Evolutionary conservation across 2,113 vertebrate genomes (phyloP).

Genomic region (Cyanoramphus novaezelandiae): DNA sequence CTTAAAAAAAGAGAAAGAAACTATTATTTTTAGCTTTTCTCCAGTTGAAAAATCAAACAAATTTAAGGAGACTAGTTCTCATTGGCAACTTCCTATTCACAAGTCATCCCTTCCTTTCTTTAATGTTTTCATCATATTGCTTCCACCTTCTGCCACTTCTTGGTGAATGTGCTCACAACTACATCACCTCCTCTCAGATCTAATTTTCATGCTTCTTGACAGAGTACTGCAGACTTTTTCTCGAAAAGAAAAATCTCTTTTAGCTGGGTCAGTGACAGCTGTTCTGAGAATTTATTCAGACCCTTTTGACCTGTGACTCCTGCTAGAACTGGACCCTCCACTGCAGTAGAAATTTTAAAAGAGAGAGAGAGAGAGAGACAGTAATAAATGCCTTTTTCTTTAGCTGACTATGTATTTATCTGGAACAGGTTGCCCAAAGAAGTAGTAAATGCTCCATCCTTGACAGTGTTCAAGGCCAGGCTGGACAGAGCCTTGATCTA

Average conservation of each 20-base stretch:
- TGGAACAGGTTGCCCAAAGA: neutral
- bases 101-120: neutral
- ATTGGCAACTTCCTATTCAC: neutral
- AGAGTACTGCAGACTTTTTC: neutral
- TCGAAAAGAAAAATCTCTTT: neutral
- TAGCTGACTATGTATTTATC: fast-evolving
- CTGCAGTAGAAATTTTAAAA: neutral
- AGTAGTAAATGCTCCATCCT: neutral
- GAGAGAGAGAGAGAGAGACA: neutral
- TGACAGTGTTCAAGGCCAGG: neutral
- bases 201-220: neutral
- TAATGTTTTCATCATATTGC: neutral
- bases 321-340: neutral
- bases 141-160: neutral
- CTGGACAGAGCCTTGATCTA: neutral
- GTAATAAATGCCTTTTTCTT: neutral
- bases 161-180: neutral
- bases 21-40: neutral
- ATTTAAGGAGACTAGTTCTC: neutral
- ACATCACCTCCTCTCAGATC: neutral
- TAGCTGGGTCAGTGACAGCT: neutral
- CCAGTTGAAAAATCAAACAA: neutral
- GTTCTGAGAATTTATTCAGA: neutral
- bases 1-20: neutral
- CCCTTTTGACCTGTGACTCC: neutral